Percentiles rank a stretch among this genome's conserved stretches.
Conservation (phyloP, 1,140 invertebrate genomes). For the Uloborus diversus region DNA sequence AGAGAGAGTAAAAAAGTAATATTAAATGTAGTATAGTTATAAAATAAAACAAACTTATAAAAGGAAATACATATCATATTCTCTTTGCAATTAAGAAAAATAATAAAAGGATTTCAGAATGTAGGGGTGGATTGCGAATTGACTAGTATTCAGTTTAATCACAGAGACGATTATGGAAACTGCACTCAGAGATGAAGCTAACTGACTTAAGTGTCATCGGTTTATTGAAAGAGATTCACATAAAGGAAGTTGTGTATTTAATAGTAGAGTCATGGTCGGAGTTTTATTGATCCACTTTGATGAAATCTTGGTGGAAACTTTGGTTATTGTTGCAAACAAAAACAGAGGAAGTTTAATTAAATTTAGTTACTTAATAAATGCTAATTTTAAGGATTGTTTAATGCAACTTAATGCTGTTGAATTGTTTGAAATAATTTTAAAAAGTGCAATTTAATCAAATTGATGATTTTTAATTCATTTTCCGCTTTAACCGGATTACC, state of each 20-base stretch:
- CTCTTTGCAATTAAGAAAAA: neutral
- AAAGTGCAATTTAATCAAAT: neutral
- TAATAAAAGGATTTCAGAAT: neutral
- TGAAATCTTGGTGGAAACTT: conserved; percentile 8
- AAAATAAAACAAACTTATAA: neutral
- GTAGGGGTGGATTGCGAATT: neutral
- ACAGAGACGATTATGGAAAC: neutral
- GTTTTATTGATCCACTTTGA: neutral
- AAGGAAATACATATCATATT: too few relatives aligned
- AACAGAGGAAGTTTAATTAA: neutral
- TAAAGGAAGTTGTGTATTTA: neutral
- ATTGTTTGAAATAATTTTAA: neutral
- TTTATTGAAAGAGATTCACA: too few relatives aligned
- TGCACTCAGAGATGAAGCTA: neutral
- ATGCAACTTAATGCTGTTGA: neutral
- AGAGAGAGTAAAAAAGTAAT: neutral
- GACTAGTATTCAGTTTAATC: neutral
- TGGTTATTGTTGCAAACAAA: neutral
- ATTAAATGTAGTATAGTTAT: neutral
- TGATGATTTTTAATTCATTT: neutral
- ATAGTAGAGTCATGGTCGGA: neutral
- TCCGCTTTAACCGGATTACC: neutral
- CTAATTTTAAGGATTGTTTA: neutral
- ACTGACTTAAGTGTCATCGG: neutral
- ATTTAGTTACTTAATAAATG: neutral